A percentile compares a stretch with the other conserved stretches of the same genome.
Evolutionary conservation across 2,888 invertebrate genomes (phyloP).

Genomic region (Tipula helvola): DNA sequence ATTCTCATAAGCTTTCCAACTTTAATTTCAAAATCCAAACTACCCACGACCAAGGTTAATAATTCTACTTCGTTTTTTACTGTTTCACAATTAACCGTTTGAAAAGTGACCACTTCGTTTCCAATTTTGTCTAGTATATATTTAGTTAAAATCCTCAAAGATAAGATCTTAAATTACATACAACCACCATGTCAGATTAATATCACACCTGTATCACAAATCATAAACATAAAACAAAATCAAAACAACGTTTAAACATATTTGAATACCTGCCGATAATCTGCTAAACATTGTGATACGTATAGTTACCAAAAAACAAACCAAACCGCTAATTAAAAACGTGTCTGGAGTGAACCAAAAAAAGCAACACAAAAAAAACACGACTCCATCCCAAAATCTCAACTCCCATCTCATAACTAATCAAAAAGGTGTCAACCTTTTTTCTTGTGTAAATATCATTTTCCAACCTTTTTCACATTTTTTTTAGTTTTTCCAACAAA

Average conservation of each 20-base stretch:
- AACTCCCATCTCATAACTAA: background rate
- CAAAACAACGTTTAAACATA: background rate
- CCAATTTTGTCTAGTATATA: too few species aligned
- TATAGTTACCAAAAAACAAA: background rate
- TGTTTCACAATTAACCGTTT: too few species aligned
- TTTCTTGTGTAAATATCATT: background rate
- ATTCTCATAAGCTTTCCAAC: too few species aligned
- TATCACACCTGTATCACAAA: too few species aligned
- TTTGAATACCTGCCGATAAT: background rate
- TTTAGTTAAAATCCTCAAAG: too few species aligned
- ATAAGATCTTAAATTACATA: too few species aligned
- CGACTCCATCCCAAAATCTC: background rate
- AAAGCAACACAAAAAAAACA: background rate
- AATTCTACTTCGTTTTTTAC: too few species aligned
- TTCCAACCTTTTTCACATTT: background rate
- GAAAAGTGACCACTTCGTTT: too few species aligned
- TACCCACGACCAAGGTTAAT: too few species aligned
- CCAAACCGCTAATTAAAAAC: background rate
- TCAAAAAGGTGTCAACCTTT: background rate
- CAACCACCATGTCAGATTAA: too few species aligned
- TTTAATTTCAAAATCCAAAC: too few species aligned
- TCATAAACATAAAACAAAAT: background rate
- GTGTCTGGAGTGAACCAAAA: background rate
- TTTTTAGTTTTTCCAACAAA: background rate
- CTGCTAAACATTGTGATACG: background rate